phyloP scores from a whole-genome alignment of 1,140 invertebrate species.

The Laodelphax striatellus region DNA sequence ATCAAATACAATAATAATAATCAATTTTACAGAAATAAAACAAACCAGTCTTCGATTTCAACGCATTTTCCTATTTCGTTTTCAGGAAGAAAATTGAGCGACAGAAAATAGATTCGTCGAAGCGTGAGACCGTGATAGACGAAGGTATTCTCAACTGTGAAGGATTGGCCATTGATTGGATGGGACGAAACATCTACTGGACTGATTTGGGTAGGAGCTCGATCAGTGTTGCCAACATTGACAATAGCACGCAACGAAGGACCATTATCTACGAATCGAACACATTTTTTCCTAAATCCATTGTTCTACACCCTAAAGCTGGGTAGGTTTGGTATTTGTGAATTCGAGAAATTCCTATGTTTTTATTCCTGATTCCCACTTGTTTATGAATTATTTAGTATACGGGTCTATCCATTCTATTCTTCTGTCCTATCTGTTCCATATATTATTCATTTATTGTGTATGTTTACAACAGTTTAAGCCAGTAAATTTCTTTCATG shows the following conservation, averaged over 20 bases:
- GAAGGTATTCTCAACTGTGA: conserved; percentile 43
- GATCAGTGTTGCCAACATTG: conserved; percentile 48
- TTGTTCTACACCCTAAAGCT: conserved; percentile 54
- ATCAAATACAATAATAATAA: too few species aligned
- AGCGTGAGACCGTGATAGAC: conserved; percentile 31
- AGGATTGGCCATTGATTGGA: conserved; percentile 67
- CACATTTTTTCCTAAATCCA: conserved; percentile 45
- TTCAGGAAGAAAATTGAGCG: conserved; percentile 36
- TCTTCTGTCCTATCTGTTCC: too few species aligned
- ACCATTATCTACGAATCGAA: conserved; percentile 38
- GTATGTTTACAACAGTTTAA: too few species aligned
- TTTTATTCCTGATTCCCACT: too few species aligned
- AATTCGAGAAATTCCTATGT: too few species aligned
- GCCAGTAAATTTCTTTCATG: too few species aligned
- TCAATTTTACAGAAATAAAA: too few species aligned
- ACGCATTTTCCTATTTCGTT: not conserved
- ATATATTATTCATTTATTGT: too few species aligned
- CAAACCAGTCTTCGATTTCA: too few species aligned
- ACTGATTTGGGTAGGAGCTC: conserved; percentile 50
- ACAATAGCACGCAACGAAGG: conserved; percentile 37
- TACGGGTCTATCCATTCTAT: too few species aligned
- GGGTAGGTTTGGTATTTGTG: conserved; percentile 28
- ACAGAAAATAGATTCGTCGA: conserved; percentile 32
- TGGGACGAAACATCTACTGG: conserved; percentile 72
- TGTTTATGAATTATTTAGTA: too few species aligned